Evolutionary conservation across 2,888 invertebrate genomes (phyloP).

Genomic region (Malthinus flaveolus): DNA sequence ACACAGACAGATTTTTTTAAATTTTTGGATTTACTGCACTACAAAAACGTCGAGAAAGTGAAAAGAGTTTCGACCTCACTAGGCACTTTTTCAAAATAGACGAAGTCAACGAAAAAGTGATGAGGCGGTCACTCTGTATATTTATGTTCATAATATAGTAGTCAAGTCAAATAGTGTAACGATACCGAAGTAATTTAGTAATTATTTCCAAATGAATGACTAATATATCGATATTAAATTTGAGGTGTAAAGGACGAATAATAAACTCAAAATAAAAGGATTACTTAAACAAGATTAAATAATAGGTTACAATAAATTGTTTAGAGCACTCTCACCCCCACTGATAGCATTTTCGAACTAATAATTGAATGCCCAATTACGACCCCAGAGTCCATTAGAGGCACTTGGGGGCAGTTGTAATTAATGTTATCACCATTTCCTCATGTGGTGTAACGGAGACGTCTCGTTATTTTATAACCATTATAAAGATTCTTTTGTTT

Average conservation of each 20-base stretch:
- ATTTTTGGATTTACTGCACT: too few relatives aligned
- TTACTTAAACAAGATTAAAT: constrained; percentile 17
- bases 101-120: too few relatives aligned
- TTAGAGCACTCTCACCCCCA: constrained; percentile 43
- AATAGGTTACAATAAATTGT: constrained; percentile 31
- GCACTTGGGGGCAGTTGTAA: constrained; percentile 37
- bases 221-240: too few relatives aligned
- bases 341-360: constrained; percentile 40
- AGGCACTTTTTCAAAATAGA: too few relatives aligned
- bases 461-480: constrained; percentile 4
- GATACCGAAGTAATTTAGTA: too few relatives aligned
- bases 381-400: constrained; percentile 42
- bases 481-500: neutral
- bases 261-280: neutral
- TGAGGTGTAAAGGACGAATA: neutral
- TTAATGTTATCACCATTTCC: constrained; percentile 39
- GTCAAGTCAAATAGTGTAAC: too few relatives aligned
- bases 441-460: constrained; percentile 14
- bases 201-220: too few relatives aligned
- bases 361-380: constrained; percentile 48
- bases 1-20: too few relatives aligned
- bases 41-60: too few relatives aligned
- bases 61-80: too few relatives aligned
- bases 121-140: too few relatives aligned
- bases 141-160: too few relatives aligned